Percentiles rank a stretch among this genome's conserved stretches.
phyloP scores from a whole-genome alignment of 2,797 vertebrate genomes.

The Paedocypris micromegethes region DNA sequence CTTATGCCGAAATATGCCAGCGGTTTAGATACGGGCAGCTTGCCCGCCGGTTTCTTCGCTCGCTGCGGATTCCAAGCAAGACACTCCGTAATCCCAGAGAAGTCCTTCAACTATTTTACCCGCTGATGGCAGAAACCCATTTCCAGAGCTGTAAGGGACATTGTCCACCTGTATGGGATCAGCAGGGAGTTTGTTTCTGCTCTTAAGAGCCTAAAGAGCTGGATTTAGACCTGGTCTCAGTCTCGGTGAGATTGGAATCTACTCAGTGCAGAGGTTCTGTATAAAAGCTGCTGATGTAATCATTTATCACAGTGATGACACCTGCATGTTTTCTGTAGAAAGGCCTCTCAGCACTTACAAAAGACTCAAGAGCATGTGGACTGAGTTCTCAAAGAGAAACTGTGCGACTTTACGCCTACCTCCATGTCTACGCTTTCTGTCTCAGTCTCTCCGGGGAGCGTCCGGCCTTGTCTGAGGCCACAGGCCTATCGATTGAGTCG shows the following conservation, averaged over 20 bases:
- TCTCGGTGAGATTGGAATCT: neutral
- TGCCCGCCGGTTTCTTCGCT: slow-evolving; percentile 15
- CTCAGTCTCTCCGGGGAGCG: slow-evolving; percentile 37
- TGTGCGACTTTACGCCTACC: slow-evolving; percentile 19
- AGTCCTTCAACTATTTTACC: slow-evolving; percentile 10
- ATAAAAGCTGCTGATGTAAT: slow-evolving; percentile 35
- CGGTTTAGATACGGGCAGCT: slow-evolving; percentile 17
- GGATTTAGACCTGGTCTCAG: neutral
- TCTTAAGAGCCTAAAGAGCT: neutral
- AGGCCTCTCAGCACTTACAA: slow-evolving; percentile 28
- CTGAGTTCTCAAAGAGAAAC: slow-evolving; percentile 23
- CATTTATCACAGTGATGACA: slow-evolving; percentile 29
- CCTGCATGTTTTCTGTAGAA: slow-evolving; percentile 31
- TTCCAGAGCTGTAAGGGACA: slow-evolving; percentile 5
- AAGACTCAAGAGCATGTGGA: slow-evolving; percentile 4
- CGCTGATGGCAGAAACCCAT: slow-evolving; percentile 3
- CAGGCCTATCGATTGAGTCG: slow-evolving; percentile 35
- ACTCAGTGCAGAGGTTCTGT: slow-evolving; percentile 7
- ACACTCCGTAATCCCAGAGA: slow-evolving; percentile 12
- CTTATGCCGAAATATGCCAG: slow-evolving; percentile 29
- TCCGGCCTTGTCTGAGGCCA: slow-evolving; percentile 40
- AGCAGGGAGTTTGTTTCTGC: slow-evolving; percentile 3
- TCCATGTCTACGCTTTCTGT: slow-evolving; percentile 17
- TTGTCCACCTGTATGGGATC: neutral
- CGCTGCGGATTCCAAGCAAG: slow-evolving; percentile 5